A percentile compares a stretch with the other conserved stretches of the same genome.
phyloP scores from a whole-genome alignment of 2,888 invertebrate species.

The Omphaloscelis lunosa region DNA sequence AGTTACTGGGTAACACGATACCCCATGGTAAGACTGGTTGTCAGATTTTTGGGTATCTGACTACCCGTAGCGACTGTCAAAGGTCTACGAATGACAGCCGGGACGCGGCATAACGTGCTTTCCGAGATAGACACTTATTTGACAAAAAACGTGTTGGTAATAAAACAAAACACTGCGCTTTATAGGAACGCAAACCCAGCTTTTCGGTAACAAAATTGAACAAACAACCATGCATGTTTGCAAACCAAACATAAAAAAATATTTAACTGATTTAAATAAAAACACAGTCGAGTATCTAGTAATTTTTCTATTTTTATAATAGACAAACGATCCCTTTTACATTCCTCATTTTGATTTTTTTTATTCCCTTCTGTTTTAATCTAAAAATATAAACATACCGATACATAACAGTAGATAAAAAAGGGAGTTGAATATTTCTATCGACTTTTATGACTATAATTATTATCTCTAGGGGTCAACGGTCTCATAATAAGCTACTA shows the following conservation, averaged over 20 bases:
- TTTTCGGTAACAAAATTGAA: too few species aligned
- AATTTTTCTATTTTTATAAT: background rate
- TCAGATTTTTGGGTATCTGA: too few species aligned
- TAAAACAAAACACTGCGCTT: too few species aligned
- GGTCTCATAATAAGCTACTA: constrained; percentile 49
- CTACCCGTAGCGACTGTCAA: too few species aligned
- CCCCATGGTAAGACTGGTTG: too few species aligned
- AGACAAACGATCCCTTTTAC: background rate
- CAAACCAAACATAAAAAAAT: background rate
- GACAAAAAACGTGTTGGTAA: too few species aligned
- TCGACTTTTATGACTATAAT: constrained; percentile 49
- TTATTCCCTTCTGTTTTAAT: constrained; percentile 23
- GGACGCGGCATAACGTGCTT: too few species aligned
- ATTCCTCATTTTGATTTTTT: constrained; percentile 24
- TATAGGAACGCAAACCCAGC: too few species aligned
- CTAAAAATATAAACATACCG: constrained; percentile 40
- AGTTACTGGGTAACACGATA: too few species aligned
- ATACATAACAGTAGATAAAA: constrained; percentile 49
- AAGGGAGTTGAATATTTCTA: constrained; percentile 51
- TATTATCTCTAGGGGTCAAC: constrained; percentile 51
- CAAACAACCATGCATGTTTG: too few species aligned
- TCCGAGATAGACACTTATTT: too few species aligned
- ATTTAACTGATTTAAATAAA: background rate
- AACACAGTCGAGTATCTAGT: background rate
- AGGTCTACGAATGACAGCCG: too few species aligned